Evolutionary conservation across 2,888 invertebrate genomes (phyloP).

Genomic region (Zeuzera pyrina): DNA sequence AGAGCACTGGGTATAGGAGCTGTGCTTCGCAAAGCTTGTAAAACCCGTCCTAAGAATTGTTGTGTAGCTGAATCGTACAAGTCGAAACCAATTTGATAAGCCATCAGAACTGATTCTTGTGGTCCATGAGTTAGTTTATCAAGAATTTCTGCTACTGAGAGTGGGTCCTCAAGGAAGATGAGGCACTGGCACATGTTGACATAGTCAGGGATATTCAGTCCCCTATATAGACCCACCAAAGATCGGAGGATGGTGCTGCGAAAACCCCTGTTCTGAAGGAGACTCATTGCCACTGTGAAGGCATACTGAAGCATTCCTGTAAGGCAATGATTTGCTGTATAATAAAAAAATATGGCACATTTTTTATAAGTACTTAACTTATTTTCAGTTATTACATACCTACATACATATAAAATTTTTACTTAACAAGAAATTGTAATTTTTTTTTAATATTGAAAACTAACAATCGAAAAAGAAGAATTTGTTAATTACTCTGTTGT

Average conservation of each 20-base stretch:
- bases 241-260: conserved; percentile 91
- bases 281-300: conserved; percentile 96
- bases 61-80: conserved; percentile 99
- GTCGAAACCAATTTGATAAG: conserved; percentile 99
- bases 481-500: too few relatives aligned
- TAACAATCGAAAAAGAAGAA: too few relatives aligned
- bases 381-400: too few relatives aligned
- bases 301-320: conserved; percentile 92
- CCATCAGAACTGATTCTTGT: conserved; percentile 90
- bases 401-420: too few relatives aligned
- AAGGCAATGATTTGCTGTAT: conserved; percentile 21
- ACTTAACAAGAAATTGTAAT: neutral
- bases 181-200: conserved; percentile 99
- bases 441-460: too few relatives aligned
- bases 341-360: neutral
- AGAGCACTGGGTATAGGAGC: conserved; percentile 86
- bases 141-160: conserved; percentile 92
- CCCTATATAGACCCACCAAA: conserved; percentile 91
- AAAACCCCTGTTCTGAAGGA: conserved; percentile 95
- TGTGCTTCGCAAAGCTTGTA: conserved; percentile 85
- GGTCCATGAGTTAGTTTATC: conserved; percentile 89
- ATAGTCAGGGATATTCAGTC: conserved; percentile 93
- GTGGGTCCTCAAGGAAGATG: conserved; percentile 95
- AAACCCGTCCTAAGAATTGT: conserved; percentile 91
- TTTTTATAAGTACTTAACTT: too few relatives aligned